These are phyloP conservation scores for Physella acuta DNA, from an alignment of 1,140 invertebrate genomes.

Conservation along the genomic window DNA sequence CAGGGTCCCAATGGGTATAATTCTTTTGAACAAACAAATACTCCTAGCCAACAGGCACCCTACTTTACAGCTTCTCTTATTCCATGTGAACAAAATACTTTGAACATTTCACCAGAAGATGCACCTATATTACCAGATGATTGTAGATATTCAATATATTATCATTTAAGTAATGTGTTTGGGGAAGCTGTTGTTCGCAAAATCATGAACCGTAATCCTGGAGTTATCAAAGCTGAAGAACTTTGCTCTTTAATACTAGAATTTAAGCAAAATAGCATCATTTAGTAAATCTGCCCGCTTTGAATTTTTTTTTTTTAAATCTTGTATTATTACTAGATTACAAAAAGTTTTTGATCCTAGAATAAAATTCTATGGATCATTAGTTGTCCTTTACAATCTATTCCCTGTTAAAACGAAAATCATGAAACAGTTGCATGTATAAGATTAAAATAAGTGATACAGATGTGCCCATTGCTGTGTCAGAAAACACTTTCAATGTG, in stretches of 20 bases:
- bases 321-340: too few relatives aligned
- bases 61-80: neutral
- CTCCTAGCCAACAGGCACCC: neutral
- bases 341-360: too few relatives aligned
- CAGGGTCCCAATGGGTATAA: neutral
- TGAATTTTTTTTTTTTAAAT: too few relatives aligned
- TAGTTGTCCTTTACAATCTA: too few relatives aligned
- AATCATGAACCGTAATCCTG: slow-evolving; percentile 81
- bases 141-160: slow-evolving; percentile 74
- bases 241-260: slow-evolving; percentile 67
- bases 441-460: too few relatives aligned
- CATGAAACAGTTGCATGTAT: too few relatives aligned
- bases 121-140: slow-evolving; percentile 63
- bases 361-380: too few relatives aligned
- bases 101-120: slow-evolving; percentile 43
- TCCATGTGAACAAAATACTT: neutral
- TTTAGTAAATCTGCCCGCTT: too few relatives aligned
- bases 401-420: too few relatives aligned
- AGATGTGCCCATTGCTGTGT: too few relatives aligned
- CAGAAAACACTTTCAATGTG: too few relatives aligned
- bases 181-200: slow-evolving; percentile 82
- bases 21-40: neutral
- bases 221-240: slow-evolving; percentile 82
- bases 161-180: slow-evolving; percentile 83
- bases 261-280: slow-evolving; percentile 9